Base-by-base conservation (phyloP, 2,113 vertebrate species). In the Mugil cephalus region DNA sequence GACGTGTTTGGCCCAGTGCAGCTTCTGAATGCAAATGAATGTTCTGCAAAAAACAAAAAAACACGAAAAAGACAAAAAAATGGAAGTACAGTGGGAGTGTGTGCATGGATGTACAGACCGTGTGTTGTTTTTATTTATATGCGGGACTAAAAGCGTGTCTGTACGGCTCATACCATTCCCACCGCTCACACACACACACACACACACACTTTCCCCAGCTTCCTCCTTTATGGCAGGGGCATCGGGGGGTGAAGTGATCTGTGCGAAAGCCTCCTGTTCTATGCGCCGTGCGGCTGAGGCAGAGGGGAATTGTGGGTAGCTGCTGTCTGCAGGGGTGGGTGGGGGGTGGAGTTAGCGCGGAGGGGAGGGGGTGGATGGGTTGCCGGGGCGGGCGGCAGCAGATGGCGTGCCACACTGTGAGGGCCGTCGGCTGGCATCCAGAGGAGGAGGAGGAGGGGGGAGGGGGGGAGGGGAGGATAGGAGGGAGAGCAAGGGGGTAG, bases 371-470 rank as follows among this genome's bases (percentile, higher is more conserved):
- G 66, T 55, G 80, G 86, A 82, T 86, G 80, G 85, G 87, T 78
- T 81, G 86, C 67, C 52, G 88, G 88, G 88, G 87, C 73, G 84
- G 91, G 84, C 74, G 82, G 91, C 89, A 90, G 90, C 91, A 94
- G 93, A 93, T 94, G 93, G 92, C 87, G 83, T 89, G 89, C 90
- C 91, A 93, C 91, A 90, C 90, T 92, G 91, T 87, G 89, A 93
- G 90, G 91, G 89, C 91, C 86, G 88, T 91, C 91, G 92, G 90
- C 92, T 91, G 93, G 95, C 94, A 95, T 95, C 93, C 92, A 94
- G 93, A 93, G 93, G 87, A 83, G 89, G 86, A 77, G 82, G 80
- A 77, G 77, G 78, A 62, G 74, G 43, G 65, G 52, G 58, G 38
- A 60, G 30, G 77, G 17, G 61, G 14, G 60, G 24, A 2, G 53